phyloP scores from a whole-genome alignment of 2,113 vertebrate genomes.

The Vidua macroura region DNA sequence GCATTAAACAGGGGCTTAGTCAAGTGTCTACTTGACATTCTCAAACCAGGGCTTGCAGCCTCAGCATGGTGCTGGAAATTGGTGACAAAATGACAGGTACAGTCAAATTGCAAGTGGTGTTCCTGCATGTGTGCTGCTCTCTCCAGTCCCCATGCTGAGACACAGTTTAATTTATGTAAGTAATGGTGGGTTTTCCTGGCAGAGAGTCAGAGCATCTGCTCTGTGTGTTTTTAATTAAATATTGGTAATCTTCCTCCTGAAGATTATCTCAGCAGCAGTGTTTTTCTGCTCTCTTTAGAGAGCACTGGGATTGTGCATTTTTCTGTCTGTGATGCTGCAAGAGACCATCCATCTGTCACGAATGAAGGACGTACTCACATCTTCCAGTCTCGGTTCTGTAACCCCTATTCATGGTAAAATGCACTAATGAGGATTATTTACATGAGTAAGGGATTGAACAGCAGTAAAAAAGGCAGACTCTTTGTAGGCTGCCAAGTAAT shows the following conservation, averaged over 20 bases:
- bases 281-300: background rate
- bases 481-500: background rate
- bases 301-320: background rate
- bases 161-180: background rate
- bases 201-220: background rate
- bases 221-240: background rate
- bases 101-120: background rate
- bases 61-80: background rate
- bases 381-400: background rate
- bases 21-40: background rate
- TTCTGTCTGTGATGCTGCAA: background rate
- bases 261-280: background rate
- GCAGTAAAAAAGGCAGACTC: background rate
- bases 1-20: fast-evolving
- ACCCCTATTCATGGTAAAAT: background rate
- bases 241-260: background rate
- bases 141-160: background rate
- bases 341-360: fast-evolving
- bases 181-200: background rate
- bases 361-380: fast-evolving
- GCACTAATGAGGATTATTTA: background rate
- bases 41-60: background rate
- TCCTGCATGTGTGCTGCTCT: background rate
- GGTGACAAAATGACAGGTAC: background rate
- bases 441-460: background rate